Percentiles rank a stretch among this genome's conserved stretches.
phyloP scores from a whole-genome alignment of 2,113 vertebrate species.

The Canis aureus region DNA sequence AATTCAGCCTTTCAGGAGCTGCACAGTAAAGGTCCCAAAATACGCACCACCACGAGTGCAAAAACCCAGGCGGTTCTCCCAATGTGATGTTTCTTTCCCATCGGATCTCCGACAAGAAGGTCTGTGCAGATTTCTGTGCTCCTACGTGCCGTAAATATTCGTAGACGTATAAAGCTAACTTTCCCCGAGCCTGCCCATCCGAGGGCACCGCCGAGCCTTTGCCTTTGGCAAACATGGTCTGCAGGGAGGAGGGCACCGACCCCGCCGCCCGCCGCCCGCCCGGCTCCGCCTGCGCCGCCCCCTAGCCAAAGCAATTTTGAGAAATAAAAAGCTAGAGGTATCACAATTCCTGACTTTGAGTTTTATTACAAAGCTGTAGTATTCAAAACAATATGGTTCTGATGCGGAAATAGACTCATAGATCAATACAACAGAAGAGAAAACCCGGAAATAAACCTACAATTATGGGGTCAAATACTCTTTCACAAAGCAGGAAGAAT shows the following conservation, averaged over 20 bases:
- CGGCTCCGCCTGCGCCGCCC: no score
- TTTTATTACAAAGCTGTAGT: background rate
- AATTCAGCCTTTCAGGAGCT: no score
- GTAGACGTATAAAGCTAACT: conserved; percentile 91
- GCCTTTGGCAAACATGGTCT: no score
- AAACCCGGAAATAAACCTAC: background rate
- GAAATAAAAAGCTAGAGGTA: background rate
- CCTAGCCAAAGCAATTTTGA: background rate
- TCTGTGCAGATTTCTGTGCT: conserved; percentile 99
- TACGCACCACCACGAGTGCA: background rate
- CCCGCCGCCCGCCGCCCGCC: no score
- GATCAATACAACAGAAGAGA: background rate
- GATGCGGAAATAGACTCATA: background rate
- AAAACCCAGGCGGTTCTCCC: background rate
- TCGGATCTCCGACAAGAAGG: conserved; percentile 98
- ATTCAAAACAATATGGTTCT: background rate
- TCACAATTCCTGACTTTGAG: background rate
- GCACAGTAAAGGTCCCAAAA: no score
- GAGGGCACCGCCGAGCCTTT: no score
- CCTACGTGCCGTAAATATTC: conserved; percentile 99
- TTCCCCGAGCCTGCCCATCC: no score
- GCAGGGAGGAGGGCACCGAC: no score
- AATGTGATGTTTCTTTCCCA: background rate
- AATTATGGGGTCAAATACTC: background rate
- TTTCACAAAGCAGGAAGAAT: background rate